Evolutionary conservation across 2,888 invertebrate genomes (phyloP).

Genomic region (Ennomos fuscantarius): DNA sequence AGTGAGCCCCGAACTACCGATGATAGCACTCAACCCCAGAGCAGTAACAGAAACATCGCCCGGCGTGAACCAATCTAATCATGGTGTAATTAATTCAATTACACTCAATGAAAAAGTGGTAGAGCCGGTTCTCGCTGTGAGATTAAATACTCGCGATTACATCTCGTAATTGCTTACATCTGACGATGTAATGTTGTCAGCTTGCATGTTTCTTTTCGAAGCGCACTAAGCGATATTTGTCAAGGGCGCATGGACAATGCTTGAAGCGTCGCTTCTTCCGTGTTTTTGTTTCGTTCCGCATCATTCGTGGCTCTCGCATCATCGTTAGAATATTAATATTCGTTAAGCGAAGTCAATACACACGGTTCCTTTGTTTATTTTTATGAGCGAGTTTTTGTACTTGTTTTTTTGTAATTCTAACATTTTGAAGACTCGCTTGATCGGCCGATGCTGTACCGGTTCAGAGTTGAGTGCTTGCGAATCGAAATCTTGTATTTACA

Average conservation of each 20-base stretch:
- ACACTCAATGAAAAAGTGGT: conserved; percentile 54
- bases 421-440: conserved; percentile 42
- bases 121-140: conserved; percentile 46
- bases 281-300: conserved; percentile 75
- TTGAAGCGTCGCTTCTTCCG: conserved; percentile 68
- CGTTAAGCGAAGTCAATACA: conserved; percentile 51
- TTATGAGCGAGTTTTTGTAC: conserved; percentile 50
- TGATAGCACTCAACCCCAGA: conserved; percentile 26
- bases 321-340: conserved; percentile 78
- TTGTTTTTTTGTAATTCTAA: conserved; percentile 48
- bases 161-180: conserved; percentile 41
- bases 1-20: conserved; percentile 8
- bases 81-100: conserved; percentile 59
- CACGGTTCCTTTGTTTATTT: conserved; percentile 58
- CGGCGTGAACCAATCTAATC: conserved; percentile 48
- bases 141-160: conserved; percentile 50
- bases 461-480: conserved; percentile 31
- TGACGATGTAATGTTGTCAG: conserved; percentile 33
- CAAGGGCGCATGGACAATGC: conserved; percentile 78
- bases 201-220: conserved; percentile 23
- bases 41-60: conserved; percentile 38
- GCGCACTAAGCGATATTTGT: conserved; percentile 48
- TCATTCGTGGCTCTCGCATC: conserved; percentile 62
- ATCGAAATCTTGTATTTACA: conserved; percentile 27
- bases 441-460: conserved; percentile 46